Base-by-base conservation (phyloP, 1,140 invertebrate species). In the Portunus trituberculatus region DNA sequence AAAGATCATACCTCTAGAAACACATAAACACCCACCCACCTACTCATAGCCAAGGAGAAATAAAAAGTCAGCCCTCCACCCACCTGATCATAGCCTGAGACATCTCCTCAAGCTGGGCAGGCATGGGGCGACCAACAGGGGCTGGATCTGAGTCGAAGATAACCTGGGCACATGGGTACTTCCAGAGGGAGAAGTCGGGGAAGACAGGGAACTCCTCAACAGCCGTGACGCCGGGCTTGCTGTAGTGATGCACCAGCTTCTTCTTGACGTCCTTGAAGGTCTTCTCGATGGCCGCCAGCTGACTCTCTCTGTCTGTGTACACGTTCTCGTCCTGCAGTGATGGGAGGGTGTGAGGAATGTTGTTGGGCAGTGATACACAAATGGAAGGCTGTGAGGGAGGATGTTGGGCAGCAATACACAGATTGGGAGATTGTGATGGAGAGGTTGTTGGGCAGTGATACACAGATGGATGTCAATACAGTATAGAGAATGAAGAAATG, bases 131-230 rank as follows among this genome's bases (percentile, higher is more conserved):
- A 91, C 98, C 98, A 91, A 98, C 97, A 0, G 98, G 98, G 88
- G 98, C 98, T 52, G 99, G 99, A 97, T 99, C 99, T 8, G 99
- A 99, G 97, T 99, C 99, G 97, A 99, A 99, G 96, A 99, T 99
- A 96, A 99, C 99, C 97, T 99, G 99, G 95, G 99, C 99, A 97
- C 99, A 99, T 32, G 99, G 99, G 97, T 99, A 99, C 96, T 99
- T 99, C 99, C 99, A 99, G 96, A 99, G 97, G 82, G 98, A 98
- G 97, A 99, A 99, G 97, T 99, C 99, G 52, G 99, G 99, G 97
- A 98, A 99, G 28, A 99, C 97, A 20, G 98, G 98, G 95, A 99
- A 97, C 88, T 99, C 97, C 97, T 99, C 99, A 25, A 99, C 98
- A n/a, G 99, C 98, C 39, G 98, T 98, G 88, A 99, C 98, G 97